Base-by-base conservation (phyloP, 2,888 invertebrate genomes). In the Hetaerina titia region DNA sequence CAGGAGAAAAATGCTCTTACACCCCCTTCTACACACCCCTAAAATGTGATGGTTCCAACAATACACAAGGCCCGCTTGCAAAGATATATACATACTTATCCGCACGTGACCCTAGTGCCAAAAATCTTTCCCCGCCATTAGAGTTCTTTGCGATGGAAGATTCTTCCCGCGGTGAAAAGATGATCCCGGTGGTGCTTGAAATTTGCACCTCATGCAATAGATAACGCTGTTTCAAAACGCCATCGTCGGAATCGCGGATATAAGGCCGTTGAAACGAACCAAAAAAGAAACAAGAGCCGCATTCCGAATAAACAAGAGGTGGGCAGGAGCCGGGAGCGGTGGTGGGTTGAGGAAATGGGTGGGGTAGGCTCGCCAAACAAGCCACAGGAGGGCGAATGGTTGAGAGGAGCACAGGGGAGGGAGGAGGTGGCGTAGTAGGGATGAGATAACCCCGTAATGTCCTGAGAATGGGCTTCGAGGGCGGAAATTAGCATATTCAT, bases 401-500 rank as follows among this genome's bases (percentile, higher is more conserved):
- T 45, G 45, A 45, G 45, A 45, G 45, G n/a, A 31, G 63, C 22
- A 4, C 2, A 9, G 90, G 17, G 58, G 60, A 63, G 25, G 15
- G 58, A 25, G 22, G 90, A 22, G 90, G 60, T 88, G 88, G 31
- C 45, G 31, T 57, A 89, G 89, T n/a, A 64, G 63, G 90, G 64
- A 64, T 90, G 90, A 90, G 64, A 90, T 90, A 90, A 90, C 64
- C 19, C 90, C 90, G 64, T 90, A 90, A 90, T 90, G 90, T 90
- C 90, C 90, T 90, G 90, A 90, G 64, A 90, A 90, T 90, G 90
- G 90, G 90, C 64, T 90, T 90, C 90, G 64, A 64, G 90, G 64
- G 90, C 45, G 90, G 64, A 64, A 90, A 90, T 90, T 90, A 90
- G 90, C 90, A 90, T 90, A 90, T 90, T 90, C 90, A 90, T 90